Conservation (phyloP, 1,140 invertebrate genomes). For the Pseudobourletiella spinata region DNA sequence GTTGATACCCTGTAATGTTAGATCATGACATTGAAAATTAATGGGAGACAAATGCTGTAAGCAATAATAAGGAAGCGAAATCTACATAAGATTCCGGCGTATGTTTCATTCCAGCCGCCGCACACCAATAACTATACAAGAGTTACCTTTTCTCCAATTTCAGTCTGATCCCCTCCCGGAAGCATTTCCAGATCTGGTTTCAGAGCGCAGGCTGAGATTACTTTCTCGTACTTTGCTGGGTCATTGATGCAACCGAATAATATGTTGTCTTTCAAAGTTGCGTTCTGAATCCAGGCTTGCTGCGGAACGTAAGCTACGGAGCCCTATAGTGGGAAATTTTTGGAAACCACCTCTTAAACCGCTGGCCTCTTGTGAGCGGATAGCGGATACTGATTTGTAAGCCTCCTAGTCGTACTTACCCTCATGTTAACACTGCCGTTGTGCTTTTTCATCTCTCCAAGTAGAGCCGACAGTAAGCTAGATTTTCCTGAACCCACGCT, state of each 20-base stretch:
- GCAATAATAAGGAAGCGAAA: no score
- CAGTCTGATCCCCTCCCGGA: constrained; percentile 53
- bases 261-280: no score
- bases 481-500: no score
- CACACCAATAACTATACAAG: constrained; percentile 30
- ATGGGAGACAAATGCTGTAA: no score
- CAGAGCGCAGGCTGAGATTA: constrained; percentile 50
- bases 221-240: no score
- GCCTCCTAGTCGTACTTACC: constrained; percentile 33
- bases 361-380: constrained; percentile 45
- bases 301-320: constrained; percentile 46
- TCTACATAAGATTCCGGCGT: not conserved
- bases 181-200: constrained; percentile 49
- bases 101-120: not conserved
- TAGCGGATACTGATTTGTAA: not conserved
- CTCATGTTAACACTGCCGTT: constrained; percentile 42
- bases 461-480: constrained; percentile 47
- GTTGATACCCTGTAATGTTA: no score
- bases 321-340: constrained; percentile 47
- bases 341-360: constrained; percentile 49
- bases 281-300: no score
- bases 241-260: no score
- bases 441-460: constrained; percentile 46
- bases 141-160: constrained; percentile 49
- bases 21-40: no score